Conservation (phyloP, 2,113 vertebrate genomes). For the Hippocampus guttulatus region DNA sequence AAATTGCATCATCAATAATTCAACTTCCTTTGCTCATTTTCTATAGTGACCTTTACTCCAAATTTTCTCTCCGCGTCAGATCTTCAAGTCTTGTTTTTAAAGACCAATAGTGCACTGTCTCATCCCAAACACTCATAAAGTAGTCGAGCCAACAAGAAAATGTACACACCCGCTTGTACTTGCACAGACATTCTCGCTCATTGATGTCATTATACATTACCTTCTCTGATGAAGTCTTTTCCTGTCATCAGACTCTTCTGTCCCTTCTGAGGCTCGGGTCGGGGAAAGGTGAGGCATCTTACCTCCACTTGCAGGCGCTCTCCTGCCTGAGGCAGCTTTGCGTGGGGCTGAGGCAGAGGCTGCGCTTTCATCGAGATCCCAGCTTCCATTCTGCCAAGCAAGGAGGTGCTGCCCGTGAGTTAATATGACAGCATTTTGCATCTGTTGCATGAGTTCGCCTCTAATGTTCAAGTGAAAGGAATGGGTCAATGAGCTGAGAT, state of each 20-base stretch:
- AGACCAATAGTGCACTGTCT: slow-evolving; percentile 5
- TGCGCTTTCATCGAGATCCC: slow-evolving; percentile 90
- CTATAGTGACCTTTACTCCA: slow-evolving; percentile 41
- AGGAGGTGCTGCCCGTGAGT: slow-evolving; percentile 60
- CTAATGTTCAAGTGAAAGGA: neutral
- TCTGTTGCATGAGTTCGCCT: neutral
- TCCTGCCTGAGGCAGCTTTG: slow-evolving; percentile 87
- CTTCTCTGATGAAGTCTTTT: slow-evolving; percentile 3
- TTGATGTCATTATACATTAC: slow-evolving; percentile 2
- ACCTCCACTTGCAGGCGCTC: slow-evolving; percentile 77
- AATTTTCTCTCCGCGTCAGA: slow-evolving; percentile 37
- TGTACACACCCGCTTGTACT: neutral
- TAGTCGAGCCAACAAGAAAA: neutral
- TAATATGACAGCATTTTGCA: neutral
- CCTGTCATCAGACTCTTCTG: slow-evolving; percentile 79
- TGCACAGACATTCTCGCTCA: slow-evolving; percentile 7
- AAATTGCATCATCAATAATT: neutral
- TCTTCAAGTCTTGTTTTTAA: slow-evolving; percentile 10
- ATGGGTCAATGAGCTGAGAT: neutral
- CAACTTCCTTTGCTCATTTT: slow-evolving; percentile 40
- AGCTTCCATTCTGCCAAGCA: slow-evolving; percentile 85
- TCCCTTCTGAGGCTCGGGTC: slow-evolving; percentile 79
- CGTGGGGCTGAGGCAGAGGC: slow-evolving; percentile 76
- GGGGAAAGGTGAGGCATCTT: slow-evolving; percentile 74
- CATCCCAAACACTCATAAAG: neutral